Base-by-base conservation (phyloP, 2,888 invertebrate species). In the Pachydiplax longipennis region DNA sequence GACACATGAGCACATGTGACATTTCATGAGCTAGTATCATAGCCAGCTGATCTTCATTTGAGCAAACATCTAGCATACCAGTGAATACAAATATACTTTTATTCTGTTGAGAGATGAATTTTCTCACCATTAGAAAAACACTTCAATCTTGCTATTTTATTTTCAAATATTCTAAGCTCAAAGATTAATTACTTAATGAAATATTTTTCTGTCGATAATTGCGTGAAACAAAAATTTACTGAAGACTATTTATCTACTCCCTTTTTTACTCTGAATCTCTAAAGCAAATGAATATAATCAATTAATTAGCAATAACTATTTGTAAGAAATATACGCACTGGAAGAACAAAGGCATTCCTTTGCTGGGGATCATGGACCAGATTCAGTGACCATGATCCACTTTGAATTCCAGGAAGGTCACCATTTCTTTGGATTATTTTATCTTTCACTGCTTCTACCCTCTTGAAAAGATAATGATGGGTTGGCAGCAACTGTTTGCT, bases 11-110 rank as follows among this genome's bases (percentile, higher is more conserved):
- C 12, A 95, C 95, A 93, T 96, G 96, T 44, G 96, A 94, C 93
- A 96, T 95, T 93, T 96, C 96, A 93, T 96, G 96, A 12, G 95
- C 95, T 81, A 96, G 92, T 81, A 96, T 93, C 48, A 95, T 93
- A 65, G 94, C 95, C 53, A 96, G 93, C 92, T 96, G 95, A 92
- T 96, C 95, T 58, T 95, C 94, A 92, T 94, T 94, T 91, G 93
- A 93, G 83, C 94, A 94, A 35, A 95, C 92, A 1, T 94, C 92
- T 48, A 96, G 92, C 92, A 95, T 93, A 31, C 96, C 96, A 90
- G 94, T 93, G 92, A 94, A 95, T 2, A 96, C 94, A 93, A 96
- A 95, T 90, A 96, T 95, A 92, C 95, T 94, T 22, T 96, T 96
- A 92, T 94, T 95, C 95, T 94, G 92, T 91, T 93, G 92, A 91